A percentile compares a stretch with the other conserved stretches of the same genome.
These are phyloP conservation scores for Anolis apletophallus DNA, from an alignment of 2,797 vertebrate species.

Conservation along the genomic window DNA sequence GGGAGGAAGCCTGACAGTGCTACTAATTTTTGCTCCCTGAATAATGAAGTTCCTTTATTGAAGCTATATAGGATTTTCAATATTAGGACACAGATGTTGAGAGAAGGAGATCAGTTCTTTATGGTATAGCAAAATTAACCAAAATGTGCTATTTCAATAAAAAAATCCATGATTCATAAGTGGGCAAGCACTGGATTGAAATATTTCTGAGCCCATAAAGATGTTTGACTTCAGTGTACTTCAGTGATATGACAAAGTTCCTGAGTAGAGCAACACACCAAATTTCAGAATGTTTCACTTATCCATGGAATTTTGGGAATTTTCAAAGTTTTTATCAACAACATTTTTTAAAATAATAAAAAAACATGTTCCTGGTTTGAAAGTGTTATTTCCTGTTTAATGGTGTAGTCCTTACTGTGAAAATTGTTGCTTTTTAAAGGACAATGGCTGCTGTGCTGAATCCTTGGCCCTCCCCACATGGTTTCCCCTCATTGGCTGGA, in stretches of 20 bases:
- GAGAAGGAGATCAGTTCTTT: neutral
- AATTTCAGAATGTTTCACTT: too few species aligned
- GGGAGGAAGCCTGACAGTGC: neutral
- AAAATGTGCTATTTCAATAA: neutral
- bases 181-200: neutral
- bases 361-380: too few species aligned
- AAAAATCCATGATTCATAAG: neutral
- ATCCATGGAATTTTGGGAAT: too few species aligned
- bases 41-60: slow-evolving; percentile 38
- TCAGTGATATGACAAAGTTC: neutral
- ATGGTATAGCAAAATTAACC: neutral
- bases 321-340: too few species aligned
- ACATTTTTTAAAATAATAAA: too few species aligned
- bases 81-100: neutral
- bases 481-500: too few species aligned
- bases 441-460: too few species aligned
- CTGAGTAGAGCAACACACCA: too few species aligned
- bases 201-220: neutral
- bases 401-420: too few species aligned
- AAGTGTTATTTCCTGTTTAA: too few species aligned
- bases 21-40: slow-evolving; percentile 9
- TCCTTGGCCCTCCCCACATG: too few species aligned
- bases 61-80: neutral
- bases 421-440: too few species aligned
- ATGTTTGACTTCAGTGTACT: neutral